phyloP scores from a whole-genome alignment of 2,888 invertebrate genomes.

The Meiosimyza decipiens region DNA sequence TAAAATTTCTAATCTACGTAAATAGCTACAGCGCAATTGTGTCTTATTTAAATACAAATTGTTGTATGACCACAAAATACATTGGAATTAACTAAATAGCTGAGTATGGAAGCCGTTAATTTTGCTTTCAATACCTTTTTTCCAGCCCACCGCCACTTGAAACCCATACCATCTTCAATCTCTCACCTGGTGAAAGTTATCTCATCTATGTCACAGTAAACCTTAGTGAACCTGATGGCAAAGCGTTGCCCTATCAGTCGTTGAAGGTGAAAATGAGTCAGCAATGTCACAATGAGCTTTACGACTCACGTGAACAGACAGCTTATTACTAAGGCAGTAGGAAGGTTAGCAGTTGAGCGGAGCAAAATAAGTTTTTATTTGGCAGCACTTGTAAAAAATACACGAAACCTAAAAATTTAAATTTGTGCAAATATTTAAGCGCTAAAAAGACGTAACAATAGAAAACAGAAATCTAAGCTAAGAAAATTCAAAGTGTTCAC shows the following conservation, averaged over 20 bases:
- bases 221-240: constrained; percentile 67
- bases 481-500: too few relatives aligned
- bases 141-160: constrained; percentile 66
- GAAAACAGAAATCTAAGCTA: too few relatives aligned
- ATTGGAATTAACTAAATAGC: too few relatives aligned
- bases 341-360: constrained; percentile 40
- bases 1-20: neutral
- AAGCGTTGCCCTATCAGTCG: constrained; percentile 71
- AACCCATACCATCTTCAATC: constrained; percentile 65
- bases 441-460: too few relatives aligned
- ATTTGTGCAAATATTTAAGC: too few relatives aligned
- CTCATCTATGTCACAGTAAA: constrained; percentile 72
- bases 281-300: constrained; percentile 56
- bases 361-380: neutral
- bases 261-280: constrained; percentile 62
- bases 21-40: too few relatives aligned
- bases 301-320: constrained; percentile 58
- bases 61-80: neutral
- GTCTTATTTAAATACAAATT: neutral
- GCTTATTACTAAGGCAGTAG: constrained; percentile 55
- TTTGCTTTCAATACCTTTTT: constrained; percentile 1
- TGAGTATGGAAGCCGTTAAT: neutral
- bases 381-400: too few relatives aligned
- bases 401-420: too few relatives aligned
- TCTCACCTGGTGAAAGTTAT: constrained; percentile 70